Percentiles rank a stretch among this genome's conserved stretches.
Evolutionary conservation across 1,140 invertebrate genomes (phyloP).

Genomic region (Nasonia vitripennis): DNA sequence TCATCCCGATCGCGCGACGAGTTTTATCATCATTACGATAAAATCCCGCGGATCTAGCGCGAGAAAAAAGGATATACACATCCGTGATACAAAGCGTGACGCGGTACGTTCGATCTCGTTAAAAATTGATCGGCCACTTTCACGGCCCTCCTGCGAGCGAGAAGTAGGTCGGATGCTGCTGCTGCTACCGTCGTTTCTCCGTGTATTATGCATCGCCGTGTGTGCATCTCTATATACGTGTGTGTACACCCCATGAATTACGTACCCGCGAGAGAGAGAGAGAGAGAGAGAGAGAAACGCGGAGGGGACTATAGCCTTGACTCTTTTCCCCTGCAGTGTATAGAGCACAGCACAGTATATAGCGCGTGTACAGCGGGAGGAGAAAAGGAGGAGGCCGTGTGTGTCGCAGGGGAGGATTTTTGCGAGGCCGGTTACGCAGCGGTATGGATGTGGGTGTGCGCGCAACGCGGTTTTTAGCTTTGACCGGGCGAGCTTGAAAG

Average conservation of each 20-base stretch:
- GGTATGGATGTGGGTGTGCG: too few relatives aligned
- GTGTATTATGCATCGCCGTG: slow-evolving; percentile 15
- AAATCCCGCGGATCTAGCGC: background rate
- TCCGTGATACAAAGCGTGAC: background rate
- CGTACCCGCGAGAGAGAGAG: background rate
- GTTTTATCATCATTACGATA: background rate
- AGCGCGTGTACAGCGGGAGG: background rate
- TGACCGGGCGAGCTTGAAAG: background rate
- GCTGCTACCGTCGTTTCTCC: background rate
- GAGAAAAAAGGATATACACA: background rate
- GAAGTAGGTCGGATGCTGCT: slow-evolving; percentile 31
- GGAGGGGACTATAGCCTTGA: slow-evolving; percentile 7
- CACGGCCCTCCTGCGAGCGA: slow-evolving; percentile 1
- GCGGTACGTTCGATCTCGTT: slow-evolving; percentile 15
- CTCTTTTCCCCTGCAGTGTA: slow-evolving; percentile 14
- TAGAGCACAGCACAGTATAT: background rate
- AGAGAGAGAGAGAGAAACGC: background rate
- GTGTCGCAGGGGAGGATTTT: background rate
- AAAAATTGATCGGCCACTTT: slow-evolving; percentile 45
- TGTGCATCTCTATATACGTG: background rate
- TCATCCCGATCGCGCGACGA: background rate
- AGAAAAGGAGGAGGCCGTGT: background rate
- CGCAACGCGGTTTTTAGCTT: background rate
- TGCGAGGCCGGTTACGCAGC: background rate
- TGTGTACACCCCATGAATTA: slow-evolving; percentile 3